Conservation (phyloP, 2,113 vertebrate genomes). For the Lepisosteus oculatus region DNA sequence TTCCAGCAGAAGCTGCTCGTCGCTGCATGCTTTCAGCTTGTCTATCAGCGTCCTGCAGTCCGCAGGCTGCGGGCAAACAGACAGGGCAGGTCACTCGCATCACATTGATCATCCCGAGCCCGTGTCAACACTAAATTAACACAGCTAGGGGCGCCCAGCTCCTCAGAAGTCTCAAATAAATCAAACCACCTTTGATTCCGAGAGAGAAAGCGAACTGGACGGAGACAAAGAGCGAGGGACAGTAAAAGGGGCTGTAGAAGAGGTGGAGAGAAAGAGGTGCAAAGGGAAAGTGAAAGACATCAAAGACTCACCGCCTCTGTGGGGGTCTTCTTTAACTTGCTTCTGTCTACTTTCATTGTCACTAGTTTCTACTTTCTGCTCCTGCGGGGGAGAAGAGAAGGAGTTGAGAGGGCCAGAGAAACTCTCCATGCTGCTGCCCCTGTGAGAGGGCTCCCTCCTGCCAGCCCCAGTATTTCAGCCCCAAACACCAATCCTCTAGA, state of each 20-base stretch:
- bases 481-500: no score
- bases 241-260: neutral
- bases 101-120: no score
- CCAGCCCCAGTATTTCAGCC: no score
- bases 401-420: conserved; percentile 1
- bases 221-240: neutral
- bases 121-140: no score
- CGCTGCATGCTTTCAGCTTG: conserved; percentile 86
- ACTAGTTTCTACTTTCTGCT: conserved; percentile 65
- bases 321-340: conserved; percentile 94
- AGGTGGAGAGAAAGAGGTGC: neutral
- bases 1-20: conserved; percentile 87
- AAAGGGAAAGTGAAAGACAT: neutral
- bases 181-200: no score
- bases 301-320: conserved; percentile 85
- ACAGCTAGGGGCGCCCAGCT: no score
- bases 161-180: no score
- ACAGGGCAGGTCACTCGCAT: conserved; percentile 4
- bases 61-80: conserved; percentile 69
- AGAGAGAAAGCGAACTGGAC: neutral
- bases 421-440: no score
- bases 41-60: conserved; percentile 94
- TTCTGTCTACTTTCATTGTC: conserved; percentile 94
- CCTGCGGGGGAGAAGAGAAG: conserved; percentile 44
- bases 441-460: no score